Conservation (phyloP, 2,113 vertebrate species). For the Bubalus kerabau region DNA sequence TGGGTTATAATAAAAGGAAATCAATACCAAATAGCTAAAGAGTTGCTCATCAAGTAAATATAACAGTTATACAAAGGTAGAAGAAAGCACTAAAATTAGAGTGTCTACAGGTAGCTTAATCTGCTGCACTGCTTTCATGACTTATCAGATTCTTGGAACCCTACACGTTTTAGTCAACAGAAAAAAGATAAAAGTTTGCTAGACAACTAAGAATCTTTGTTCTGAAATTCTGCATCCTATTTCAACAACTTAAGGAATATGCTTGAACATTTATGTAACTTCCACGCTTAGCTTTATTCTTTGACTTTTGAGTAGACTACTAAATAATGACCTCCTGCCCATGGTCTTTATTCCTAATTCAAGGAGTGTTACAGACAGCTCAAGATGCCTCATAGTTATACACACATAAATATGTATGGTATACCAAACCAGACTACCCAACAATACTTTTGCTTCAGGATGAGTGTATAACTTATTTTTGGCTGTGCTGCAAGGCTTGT, state of each 20-base stretch:
- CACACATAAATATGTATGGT: neutral
- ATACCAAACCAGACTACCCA: neutral
- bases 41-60: neutral
- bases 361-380: neutral
- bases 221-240: conserved; percentile 2
- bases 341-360: neutral
- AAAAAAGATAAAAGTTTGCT: neutral
- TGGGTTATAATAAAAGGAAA: neutral
- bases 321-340: neutral
- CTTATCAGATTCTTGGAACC: neutral
- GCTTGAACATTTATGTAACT: neutral
- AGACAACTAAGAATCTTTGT: neutral
- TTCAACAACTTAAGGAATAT: neutral
- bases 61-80: neutral
- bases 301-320: neutral
- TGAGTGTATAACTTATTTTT: neutral
- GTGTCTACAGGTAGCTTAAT: neutral
- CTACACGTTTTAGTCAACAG: neutral
- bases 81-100: neutral
- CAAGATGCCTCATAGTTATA: neutral
- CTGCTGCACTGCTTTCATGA: neutral
- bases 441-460: neutral
- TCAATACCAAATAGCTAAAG: neutral
- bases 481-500: neutral
- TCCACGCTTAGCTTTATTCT: neutral